A percentile compares a stretch with the other conserved stretches of the same genome.
These are phyloP conservation scores for Drepanosiphum platanoidis DNA, from an alignment of 2,888 invertebrate genomes.

Conservation along the genomic window DNA sequence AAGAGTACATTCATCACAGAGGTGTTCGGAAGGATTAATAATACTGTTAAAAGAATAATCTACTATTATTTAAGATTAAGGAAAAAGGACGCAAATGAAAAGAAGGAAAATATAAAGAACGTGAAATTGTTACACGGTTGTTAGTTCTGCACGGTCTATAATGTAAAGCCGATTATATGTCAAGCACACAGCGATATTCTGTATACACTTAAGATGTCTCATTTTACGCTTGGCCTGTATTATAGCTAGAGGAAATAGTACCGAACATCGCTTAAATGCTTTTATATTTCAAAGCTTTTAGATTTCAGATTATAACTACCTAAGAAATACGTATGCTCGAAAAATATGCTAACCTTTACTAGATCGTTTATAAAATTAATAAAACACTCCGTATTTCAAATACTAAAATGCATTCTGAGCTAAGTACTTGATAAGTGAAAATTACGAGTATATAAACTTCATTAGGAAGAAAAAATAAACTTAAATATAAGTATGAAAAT, in stretches of 20 bases:
- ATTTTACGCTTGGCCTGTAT: slow-evolving; percentile 8
- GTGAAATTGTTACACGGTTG: background rate
- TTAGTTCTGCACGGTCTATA: background rate
- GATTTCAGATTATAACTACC: background rate
- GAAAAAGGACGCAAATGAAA: slow-evolving; percentile 4
- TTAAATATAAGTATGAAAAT: too few species aligned
- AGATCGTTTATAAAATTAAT: background rate
- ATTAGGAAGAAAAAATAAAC: too few species aligned
- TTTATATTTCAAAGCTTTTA: slow-evolving; percentile 10
- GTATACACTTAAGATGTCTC: slow-evolving; percentile 20
- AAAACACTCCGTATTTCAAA: background rate
- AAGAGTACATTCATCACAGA: background rate
- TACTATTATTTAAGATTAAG: slow-evolving; percentile 17
- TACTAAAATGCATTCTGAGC: background rate
- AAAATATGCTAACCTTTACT: background rate
- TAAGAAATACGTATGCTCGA: background rate
- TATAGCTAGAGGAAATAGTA: background rate
- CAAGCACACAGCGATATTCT: background rate
- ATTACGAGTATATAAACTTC: too few species aligned
- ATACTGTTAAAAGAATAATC: slow-evolving; percentile 24
- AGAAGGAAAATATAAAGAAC: slow-evolving; percentile 5
- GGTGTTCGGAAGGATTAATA: slow-evolving; percentile 1
- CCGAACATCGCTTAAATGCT: background rate
- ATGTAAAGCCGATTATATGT: slow-evolving; percentile 37
- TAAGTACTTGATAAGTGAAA: background rate